phyloP scores from a whole-genome alignment of 2,888 invertebrate species.

The Lamproptera curius region DNA sequence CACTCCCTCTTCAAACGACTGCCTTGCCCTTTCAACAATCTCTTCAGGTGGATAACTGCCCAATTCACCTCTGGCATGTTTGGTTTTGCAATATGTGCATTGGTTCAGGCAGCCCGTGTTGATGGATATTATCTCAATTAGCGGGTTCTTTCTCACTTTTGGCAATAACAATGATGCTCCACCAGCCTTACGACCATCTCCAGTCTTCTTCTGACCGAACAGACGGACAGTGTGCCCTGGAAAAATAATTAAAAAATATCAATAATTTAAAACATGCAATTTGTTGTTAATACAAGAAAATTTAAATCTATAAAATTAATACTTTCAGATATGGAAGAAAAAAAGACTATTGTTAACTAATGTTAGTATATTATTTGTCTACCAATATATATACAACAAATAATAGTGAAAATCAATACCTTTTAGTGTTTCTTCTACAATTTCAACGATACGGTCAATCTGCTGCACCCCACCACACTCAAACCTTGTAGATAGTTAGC shows the following conservation, averaged over 20 bases:
- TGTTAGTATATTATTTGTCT: no score
- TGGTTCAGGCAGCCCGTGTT: constrained; percentile 98
- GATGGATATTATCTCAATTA: constrained; percentile 98
- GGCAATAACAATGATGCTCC: constrained; percentile 93
- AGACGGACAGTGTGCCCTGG: constrained; percentile 86
- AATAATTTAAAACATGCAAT: no score
- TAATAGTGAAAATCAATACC: constrained; percentile 77
- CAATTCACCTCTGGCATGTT: constrained; percentile 97
- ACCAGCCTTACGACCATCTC: constrained; percentile 86
- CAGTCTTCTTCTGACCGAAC: constrained; percentile 88
- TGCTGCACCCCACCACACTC: constrained; percentile 99
- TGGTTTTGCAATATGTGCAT: constrained; percentile 99
- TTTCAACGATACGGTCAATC: constrained; percentile 97
- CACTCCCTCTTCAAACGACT: constrained; percentile 94
- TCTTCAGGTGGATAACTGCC: constrained; percentile 95
- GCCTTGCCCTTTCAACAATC: constrained; percentile 90
- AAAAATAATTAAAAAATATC: no score
- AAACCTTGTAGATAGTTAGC: constrained; percentile 84
- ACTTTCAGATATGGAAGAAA: no score
- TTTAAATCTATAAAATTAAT: no score
- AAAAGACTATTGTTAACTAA: no score
- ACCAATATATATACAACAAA: no score
- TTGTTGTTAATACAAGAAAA: no score
- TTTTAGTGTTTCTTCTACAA: constrained; percentile 98
- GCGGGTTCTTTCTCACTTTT: constrained; percentile 96